Evolutionary conservation across 2,113 vertebrate genomes (phyloP).

Genomic region (Etheostoma cragini): DNA sequence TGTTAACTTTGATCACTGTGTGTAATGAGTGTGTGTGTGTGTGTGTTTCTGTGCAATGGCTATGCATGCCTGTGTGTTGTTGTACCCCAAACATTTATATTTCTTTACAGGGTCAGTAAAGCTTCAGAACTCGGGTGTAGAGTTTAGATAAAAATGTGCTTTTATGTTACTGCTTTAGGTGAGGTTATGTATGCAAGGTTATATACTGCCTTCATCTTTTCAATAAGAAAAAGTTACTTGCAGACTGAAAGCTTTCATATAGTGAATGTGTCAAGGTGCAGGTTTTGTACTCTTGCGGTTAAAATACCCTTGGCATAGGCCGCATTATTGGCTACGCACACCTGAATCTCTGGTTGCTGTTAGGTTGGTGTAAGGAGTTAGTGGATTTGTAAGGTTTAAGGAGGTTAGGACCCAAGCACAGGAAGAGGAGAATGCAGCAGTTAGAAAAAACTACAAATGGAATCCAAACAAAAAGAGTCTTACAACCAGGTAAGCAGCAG

Average conservation of each 20-base stretch:
- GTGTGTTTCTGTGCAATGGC: background rate
- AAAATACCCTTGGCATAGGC: background rate
- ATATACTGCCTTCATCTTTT: background rate
- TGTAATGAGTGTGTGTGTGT: background rate
- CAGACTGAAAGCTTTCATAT: background rate
- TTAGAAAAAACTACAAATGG: too few relatives aligned
- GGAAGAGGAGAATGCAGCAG: too few relatives aligned
- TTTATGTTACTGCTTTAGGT: background rate
- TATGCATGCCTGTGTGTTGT: background rate
- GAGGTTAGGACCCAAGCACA: too few relatives aligned
- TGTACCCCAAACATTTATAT: background rate
- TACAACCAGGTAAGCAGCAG: too few relatives aligned
- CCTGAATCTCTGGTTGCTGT: too few relatives aligned
- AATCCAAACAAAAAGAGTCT: too few relatives aligned
- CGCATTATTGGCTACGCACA: too few relatives aligned
- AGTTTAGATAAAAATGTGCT: background rate
- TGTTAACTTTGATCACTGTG: slow-evolving; percentile 42
- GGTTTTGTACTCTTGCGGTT: background rate
- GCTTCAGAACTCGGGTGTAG: background rate
- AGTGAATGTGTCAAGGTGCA: background rate
- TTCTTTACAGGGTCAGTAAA: background rate
- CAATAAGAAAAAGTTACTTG: background rate
- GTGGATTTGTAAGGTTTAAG: too few relatives aligned
- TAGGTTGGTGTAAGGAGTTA: too few relatives aligned
- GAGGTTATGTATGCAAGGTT: background rate